These are phyloP conservation scores for Nematolebias whitei DNA, from an alignment of 2,113 vertebrate species.

Conservation along the genomic window DNA sequence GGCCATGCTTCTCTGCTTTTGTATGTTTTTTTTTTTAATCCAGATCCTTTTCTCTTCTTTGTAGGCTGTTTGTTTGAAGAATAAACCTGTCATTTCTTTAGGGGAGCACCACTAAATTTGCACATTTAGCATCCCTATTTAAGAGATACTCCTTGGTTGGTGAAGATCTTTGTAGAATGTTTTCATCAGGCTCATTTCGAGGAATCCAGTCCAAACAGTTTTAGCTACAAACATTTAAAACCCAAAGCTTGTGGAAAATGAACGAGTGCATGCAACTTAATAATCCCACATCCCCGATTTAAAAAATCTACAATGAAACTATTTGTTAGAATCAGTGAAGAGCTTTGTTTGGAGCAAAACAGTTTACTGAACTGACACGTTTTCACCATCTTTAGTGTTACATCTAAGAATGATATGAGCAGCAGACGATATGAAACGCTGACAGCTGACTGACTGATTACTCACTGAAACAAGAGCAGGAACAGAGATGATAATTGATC, in stretches of 20 bases:
- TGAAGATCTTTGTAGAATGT: neutral
- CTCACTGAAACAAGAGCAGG: neutral
- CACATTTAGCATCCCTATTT: neutral
- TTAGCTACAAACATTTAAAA: constrained; percentile 4
- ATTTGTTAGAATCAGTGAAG: too few species aligned
- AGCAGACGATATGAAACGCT: neutral
- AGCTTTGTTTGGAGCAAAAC: neutral
- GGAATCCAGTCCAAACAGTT: neutral
- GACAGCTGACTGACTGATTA: constrained; percentile 9
- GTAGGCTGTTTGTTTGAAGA: neutral
- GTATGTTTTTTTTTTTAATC: constrained; percentile 3
- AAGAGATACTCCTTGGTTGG: neutral
- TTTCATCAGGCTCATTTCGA: neutral
- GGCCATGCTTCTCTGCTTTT: constrained; percentile 11
- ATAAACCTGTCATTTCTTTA: constrained; percentile 12
- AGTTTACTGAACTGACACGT: neutral
- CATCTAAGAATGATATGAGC: neutral
- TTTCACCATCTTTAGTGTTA: neutral
- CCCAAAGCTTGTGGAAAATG: neutral
- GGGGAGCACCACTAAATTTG: neutral
- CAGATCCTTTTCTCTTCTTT: neutral
- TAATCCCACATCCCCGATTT: too few species aligned
- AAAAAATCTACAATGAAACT: too few species aligned
- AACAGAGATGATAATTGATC: neutral
- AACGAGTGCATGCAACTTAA: too few species aligned